Evolutionary conservation across 2,888 invertebrate species (phyloP).

Genomic region (Mystacides longicornis): DNA sequence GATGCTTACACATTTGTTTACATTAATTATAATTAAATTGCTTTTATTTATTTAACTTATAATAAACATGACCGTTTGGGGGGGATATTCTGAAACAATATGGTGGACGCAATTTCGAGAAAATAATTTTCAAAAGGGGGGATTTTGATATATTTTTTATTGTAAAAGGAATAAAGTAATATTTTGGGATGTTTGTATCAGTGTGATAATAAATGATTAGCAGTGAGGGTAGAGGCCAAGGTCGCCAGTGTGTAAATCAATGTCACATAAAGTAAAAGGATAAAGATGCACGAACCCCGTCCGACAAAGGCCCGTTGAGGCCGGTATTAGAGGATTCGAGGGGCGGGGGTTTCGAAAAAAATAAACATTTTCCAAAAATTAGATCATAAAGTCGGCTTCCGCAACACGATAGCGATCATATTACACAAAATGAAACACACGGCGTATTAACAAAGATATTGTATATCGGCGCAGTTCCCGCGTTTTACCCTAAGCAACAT

Average conservation of each 20-base stretch:
- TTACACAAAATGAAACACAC: slow-evolving; percentile 2
- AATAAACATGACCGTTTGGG: not conserved
- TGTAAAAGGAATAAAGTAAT: not conserved
- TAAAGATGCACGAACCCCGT: slow-evolving; percentile 10
- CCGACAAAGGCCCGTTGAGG: slow-evolving; percentile 50
- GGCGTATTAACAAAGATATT: slow-evolving; percentile 18
- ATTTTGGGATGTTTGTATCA: not conserved
- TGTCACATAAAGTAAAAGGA: slow-evolving; percentile 34
- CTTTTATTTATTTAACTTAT: not conserved
- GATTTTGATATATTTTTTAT: not conserved
- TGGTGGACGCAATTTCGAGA: not conserved
- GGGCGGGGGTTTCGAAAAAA: slow-evolving; percentile 37
- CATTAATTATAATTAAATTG: not conserved
- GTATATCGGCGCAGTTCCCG: slow-evolving; percentile 46
- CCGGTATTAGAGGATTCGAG: slow-evolving; percentile 43
- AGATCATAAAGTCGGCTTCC: slow-evolving; percentile 16
- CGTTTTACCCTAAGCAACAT: slow-evolving; percentile 52
- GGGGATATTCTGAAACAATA: not conserved
- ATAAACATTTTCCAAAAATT: slow-evolving; percentile 20
- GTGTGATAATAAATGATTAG: not conserved
- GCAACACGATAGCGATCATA: slow-evolving; percentile 10
- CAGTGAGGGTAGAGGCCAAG: slow-evolving; percentile 41
- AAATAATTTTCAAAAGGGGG: not conserved
- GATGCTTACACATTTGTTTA: slow-evolving; percentile 1
- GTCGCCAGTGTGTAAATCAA: slow-evolving; percentile 48